Conservation (phyloP, 2,113 vertebrate genomes). For the Nyctereutes procyonoides region DNA sequence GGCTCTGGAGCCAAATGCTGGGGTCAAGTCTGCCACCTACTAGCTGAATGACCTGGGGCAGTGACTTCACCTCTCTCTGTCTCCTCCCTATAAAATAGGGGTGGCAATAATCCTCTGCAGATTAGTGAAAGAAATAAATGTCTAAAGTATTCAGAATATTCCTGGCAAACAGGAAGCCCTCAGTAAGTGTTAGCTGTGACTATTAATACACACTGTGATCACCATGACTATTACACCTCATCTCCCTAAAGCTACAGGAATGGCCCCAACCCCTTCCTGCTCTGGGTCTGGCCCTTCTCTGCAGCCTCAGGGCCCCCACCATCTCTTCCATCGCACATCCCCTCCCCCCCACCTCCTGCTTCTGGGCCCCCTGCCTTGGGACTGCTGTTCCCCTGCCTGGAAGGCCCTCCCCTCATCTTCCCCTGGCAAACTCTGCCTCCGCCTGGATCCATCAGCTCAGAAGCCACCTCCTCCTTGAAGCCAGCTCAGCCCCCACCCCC, state of each 20-base stretch:
- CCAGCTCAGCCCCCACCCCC: neutral
- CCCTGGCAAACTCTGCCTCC: neutral
- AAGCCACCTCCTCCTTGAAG: neutral
- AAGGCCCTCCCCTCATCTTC: neutral
- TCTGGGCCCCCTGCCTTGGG: neutral
- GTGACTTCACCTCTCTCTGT: neutral
- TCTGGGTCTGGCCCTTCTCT: neutral
- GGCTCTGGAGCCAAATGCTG: neutral
- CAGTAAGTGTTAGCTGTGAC: neutral
- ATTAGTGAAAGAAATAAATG: neutral
- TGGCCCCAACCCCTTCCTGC: neutral
- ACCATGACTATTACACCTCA: fast-evolving
- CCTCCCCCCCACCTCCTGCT: neutral
- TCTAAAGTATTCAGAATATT: neutral
- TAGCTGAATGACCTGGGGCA: neutral
- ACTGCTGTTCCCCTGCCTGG: neutral
- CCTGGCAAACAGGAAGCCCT: neutral
- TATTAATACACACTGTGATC: neutral
- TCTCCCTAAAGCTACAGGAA: neutral
- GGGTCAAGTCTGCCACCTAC: neutral
- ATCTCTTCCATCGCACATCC: neutral
- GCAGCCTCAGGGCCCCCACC: neutral
- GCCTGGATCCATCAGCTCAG: neutral
- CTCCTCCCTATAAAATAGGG: neutral
- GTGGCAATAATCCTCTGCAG: neutral